Conservation (phyloP, 2,888 invertebrate genomes). For the Scrobipalpa costella region DNA sequence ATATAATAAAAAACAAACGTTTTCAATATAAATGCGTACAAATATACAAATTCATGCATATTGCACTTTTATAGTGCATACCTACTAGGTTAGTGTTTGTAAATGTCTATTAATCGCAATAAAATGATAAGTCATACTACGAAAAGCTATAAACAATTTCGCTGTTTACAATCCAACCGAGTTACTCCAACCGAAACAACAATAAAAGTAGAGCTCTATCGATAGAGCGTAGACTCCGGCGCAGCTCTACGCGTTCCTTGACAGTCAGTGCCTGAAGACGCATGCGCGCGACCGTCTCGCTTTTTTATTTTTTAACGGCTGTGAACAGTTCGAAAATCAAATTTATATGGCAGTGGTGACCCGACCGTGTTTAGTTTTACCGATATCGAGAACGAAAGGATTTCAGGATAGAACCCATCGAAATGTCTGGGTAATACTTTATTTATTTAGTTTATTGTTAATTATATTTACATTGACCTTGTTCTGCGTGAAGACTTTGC, state of each 20-base stretch:
- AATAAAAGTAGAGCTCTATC: conserved; percentile 27
- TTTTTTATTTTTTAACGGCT: conserved; percentile 38
- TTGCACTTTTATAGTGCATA: no score
- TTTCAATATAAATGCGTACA: no score
- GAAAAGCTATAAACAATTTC: neutral
- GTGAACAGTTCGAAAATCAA: conserved; percentile 47
- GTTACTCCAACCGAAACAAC: conserved; percentile 13
- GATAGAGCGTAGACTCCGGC: conserved; percentile 40
- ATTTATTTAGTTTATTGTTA: conserved; percentile 29
- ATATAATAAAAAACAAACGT: no score
- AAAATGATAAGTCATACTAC: neutral
- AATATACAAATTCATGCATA: no score
- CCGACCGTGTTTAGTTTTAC: conserved; percentile 64
- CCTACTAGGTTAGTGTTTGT: no score
- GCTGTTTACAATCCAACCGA: neutral
- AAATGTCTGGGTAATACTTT: conserved; percentile 65
- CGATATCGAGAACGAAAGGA: conserved; percentile 62
- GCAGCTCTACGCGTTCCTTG: conserved; percentile 59
- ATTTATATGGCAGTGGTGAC: conserved; percentile 78
- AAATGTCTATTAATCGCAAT: neutral
- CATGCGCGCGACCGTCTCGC: conserved; percentile 69
- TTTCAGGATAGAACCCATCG: conserved; percentile 56
- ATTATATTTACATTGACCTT: conserved; percentile 42
- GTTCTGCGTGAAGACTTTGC: conserved; percentile 30
- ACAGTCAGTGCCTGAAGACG: conserved; percentile 70